Conservation (phyloP, 2,888 invertebrate genomes). For the Mythimna ferrago region DNA sequence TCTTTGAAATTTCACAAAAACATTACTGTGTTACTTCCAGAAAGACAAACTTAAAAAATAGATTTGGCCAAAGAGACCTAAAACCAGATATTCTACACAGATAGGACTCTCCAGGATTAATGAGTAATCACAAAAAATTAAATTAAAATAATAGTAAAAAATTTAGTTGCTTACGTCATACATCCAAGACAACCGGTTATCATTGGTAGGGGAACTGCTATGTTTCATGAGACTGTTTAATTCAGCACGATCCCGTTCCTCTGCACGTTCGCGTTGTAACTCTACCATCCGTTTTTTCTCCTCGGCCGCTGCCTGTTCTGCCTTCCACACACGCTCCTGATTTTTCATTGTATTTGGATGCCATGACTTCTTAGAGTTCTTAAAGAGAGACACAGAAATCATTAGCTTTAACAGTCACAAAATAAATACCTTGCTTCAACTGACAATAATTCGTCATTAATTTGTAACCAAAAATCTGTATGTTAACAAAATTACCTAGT, state of each 20-base stretch:
- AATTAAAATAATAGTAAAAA: neutral
- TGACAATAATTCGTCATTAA: neutral
- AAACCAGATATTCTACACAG: neutral
- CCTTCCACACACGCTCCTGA: constrained; percentile 95
- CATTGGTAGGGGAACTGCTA: constrained; percentile 86
- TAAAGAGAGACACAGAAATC: constrained; percentile 20
- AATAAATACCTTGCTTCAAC: no score
- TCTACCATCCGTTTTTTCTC: constrained; percentile 93
- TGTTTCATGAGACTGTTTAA: constrained; percentile 91
- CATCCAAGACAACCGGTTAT: constrained; percentile 96
- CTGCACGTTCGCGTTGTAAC: constrained; percentile 92
- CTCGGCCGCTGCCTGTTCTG: constrained; percentile 93
- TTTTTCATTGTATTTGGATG: constrained; percentile 95
- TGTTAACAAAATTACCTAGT: neutral
- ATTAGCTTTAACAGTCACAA: neutral
- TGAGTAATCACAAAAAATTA: neutral
- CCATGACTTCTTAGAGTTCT: constrained; percentile 96
- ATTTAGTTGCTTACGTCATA: constrained; percentile 91
- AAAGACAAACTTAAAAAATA: no score
- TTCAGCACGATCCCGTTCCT: constrained; percentile 92
- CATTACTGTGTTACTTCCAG: no score
- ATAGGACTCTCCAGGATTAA: neutral
- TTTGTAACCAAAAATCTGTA: neutral
- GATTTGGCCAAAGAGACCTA: neutral
- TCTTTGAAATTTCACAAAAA: no score